These are phyloP conservation scores for Acholoe squamosa DNA, from an alignment of 2,888 invertebrate species.

Conservation along the genomic window DNA sequence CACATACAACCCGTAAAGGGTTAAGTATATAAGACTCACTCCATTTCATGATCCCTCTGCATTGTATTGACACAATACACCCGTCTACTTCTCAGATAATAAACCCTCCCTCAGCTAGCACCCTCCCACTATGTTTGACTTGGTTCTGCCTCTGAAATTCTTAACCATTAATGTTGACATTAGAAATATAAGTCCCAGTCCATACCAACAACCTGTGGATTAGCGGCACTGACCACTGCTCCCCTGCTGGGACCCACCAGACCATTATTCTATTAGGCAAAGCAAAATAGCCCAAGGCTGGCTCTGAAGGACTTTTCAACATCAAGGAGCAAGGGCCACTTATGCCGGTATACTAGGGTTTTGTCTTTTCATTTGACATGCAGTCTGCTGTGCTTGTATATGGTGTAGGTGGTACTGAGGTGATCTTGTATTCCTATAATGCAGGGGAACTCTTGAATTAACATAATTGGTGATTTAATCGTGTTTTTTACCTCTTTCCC, in stretches of 20 bases:
- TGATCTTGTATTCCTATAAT: no score
- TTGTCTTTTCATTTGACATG: no score
- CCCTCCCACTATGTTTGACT: not conserved
- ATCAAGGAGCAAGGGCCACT: not conserved
- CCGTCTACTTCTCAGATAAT: not conserved
- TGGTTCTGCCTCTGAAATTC: not conserved
- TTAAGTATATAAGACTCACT: not conserved
- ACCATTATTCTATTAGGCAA: conserved; percentile 5
- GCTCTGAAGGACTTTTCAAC: not conserved
- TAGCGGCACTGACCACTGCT: not conserved
- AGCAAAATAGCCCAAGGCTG: not conserved
- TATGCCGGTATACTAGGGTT: not conserved
- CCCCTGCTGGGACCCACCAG: not conserved
- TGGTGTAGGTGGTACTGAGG: no score
- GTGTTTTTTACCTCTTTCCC: no score
- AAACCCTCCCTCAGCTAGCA: not conserved
- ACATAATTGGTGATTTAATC: no score
- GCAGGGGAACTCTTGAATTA: no score
- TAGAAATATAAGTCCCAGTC: not conserved
- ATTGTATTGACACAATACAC: not conserved
- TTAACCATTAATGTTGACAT: not conserved
- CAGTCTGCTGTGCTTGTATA: no score
- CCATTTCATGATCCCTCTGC: not conserved
- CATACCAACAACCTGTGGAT: not conserved
- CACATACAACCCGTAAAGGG: no score